Base-by-base conservation (phyloP, 2,113 vertebrate genomes). In the Propithecus coquereli region DNA sequence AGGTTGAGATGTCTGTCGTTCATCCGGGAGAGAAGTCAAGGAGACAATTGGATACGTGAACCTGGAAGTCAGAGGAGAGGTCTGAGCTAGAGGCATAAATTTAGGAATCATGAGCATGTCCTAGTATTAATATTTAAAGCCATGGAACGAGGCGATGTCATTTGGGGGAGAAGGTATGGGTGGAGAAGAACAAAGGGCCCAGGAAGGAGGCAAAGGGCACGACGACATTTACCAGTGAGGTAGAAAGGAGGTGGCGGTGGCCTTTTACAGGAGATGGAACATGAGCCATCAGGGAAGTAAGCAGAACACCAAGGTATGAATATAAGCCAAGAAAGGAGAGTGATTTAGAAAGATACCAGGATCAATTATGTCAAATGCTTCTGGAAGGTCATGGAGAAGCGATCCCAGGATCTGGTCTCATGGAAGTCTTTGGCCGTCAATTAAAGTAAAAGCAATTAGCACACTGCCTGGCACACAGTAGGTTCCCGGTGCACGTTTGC, bases 231-330 rank as follows among this genome's bases (percentile, higher is more conserved):
- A 27, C 47, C 43, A 68, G 14, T 0, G 11, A 25, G 18, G 5
- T 2, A 1, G 9, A 16, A 57, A 5, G 13, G 57, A 45, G 50
- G 34, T 32, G 16, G 11, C 4, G 5, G 40, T 0, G 13, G 52
- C n/a, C 81, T 88, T 47, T 82, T 57, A 47, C 0, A 25, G 14
- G 63, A 80, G 45, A 43, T 77, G n/a, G 70, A 65, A 40, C 12
- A 4, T 54, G 79, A 86, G 52, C 37, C 40, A 0, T 83, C 8
- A 2, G 16, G 47, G 27, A 50, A 40, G 18, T 23, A n/a, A 80
- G 32, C 71, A 23, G 25, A 47, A 37, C 76, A 65, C 4, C 47
- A 37, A 59, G 16, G 32, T 40, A 0, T 57, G 8, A 57, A 7
- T 16, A 16, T 14, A 77, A 85, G 50, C 79, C 76, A 71, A n/a